Evolutionary conservation across 2,797 vertebrate genomes (phyloP), one percentile per base, ranked within the genome.

Genomic region (Sebastes oblongus): DNA sequence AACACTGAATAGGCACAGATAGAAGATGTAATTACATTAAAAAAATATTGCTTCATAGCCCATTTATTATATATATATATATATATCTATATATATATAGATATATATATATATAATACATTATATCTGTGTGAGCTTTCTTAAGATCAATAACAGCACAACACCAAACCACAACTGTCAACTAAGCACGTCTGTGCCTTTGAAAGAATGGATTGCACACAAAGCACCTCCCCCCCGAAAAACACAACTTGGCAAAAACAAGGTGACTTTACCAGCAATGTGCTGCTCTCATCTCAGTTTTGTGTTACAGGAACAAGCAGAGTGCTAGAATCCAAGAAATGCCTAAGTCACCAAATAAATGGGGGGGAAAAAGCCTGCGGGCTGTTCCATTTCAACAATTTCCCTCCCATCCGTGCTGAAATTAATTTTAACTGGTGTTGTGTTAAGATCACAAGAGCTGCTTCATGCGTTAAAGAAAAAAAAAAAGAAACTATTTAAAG

Each of bases 401-500:
- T 84, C 82, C 88, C 91, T 83, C 91, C 89, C 88, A 87, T 91
- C 82, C 64, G 5, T 79, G 87, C 83, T 86, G 86, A 94, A 93
- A 94, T 94, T 93, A 91, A 95, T 94, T 95, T 94, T 81, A 93
- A 92, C 87, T 89, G 87, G 89, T 91, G 91, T 91, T 93, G 88
- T 90, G 90, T 93, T 93, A 92, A 90, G 92, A 93, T 95, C 93
- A 94, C 89, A 92, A 88, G 83, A 91, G 88, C 81, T 83, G 88
- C 81, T 91, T 86, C 79, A 76, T 82, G 86, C 64, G 58, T 85
- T 58, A 13, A 70, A 84, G 66, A 68, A 66, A 54, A 25, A 24
- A 46, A 30, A 77, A 81, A 80, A 81, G 32, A 86, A 81, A 89
- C 83, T 88, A 87, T 90, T 91, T 89, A 87, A 88, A 88, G 85